phyloP scores from a whole-genome alignment of 2,797 vertebrate genomes.

The Gymnothorax javanicus region DNA sequence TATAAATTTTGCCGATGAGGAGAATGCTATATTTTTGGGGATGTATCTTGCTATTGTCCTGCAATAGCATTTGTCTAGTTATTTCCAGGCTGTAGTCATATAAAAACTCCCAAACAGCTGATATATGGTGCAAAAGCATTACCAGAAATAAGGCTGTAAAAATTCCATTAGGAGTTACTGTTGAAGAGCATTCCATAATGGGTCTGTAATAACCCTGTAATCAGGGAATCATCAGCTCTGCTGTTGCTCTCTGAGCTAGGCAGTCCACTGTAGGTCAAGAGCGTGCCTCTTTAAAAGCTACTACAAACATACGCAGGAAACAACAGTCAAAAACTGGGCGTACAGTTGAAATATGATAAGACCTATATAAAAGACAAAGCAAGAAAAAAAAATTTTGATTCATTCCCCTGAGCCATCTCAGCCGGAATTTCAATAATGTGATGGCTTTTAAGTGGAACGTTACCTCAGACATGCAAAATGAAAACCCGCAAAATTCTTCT shows the following conservation, averaged over 20 bases:
- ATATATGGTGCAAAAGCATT: not conserved
- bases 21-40: too few species aligned
- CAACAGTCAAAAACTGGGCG: not conserved
- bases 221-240: constrained; percentile 1
- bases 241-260: not conserved
- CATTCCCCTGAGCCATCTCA: not conserved
- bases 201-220: not conserved
- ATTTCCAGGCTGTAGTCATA: not conserved
- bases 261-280: not conserved
- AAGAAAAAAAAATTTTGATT: not conserved
- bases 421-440: not conserved
- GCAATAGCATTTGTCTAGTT: not conserved
- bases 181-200: constrained; percentile 2
- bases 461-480: too few species aligned
- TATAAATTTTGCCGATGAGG: too few species aligned
- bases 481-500: not conserved
- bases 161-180: not conserved
- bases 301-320: not conserved
- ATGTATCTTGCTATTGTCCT: too few species aligned
- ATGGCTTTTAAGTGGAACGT: too few species aligned
- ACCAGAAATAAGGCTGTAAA: not conserved
- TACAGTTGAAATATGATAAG: not conserved
- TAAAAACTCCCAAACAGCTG: not conserved
- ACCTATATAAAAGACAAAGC: not conserved
- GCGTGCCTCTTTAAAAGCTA: not conserved